These are phyloP conservation scores for Eurois occulta DNA, from an alignment of 2,888 invertebrate species.

Conservation along the genomic window DNA sequence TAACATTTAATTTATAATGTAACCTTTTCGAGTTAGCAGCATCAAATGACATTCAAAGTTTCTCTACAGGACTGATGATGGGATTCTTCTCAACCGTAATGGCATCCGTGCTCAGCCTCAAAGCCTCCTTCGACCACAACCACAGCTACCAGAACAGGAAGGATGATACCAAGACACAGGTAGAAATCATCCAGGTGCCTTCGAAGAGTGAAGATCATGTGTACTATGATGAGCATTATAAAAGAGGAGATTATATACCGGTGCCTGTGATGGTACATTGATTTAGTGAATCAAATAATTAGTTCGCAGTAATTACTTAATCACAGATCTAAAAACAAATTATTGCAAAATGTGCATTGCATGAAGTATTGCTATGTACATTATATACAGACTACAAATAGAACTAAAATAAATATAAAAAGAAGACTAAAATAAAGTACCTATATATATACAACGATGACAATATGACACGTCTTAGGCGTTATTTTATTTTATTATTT, in stretches of 20 bases:
- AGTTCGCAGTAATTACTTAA: too few species aligned
- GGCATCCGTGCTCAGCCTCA: slow-evolving; percentile 91
- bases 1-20: background rate
- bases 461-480: too few species aligned
- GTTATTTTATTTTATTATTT: too few species aligned
- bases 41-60: slow-evolving; percentile 28
- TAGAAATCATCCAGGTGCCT: slow-evolving; percentile 85
- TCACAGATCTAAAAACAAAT: too few species aligned
- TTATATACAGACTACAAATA: too few species aligned
- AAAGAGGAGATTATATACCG: slow-evolving; percentile 74
- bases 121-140: slow-evolving; percentile 86
- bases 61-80: slow-evolving; percentile 83
- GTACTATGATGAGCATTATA: slow-evolving; percentile 85
- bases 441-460: too few species aligned
- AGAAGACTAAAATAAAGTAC: too few species aligned
- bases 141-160: slow-evolving; percentile 81
- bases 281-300: background rate
- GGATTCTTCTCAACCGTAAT: slow-evolving; percentile 89
- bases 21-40: background rate
- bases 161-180: slow-evolving; percentile 83
- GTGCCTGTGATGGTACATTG: slow-evolving; percentile 49
- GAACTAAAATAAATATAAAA: too few species aligned
- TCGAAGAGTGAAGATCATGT: slow-evolving; percentile 81
- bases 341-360: too few species aligned
- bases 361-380: too few species aligned